Evolutionary conservation across 2,888 invertebrate species (phyloP), one percentile per base, ranked within the genome.

Genomic region (Magallana nippona): DNA sequence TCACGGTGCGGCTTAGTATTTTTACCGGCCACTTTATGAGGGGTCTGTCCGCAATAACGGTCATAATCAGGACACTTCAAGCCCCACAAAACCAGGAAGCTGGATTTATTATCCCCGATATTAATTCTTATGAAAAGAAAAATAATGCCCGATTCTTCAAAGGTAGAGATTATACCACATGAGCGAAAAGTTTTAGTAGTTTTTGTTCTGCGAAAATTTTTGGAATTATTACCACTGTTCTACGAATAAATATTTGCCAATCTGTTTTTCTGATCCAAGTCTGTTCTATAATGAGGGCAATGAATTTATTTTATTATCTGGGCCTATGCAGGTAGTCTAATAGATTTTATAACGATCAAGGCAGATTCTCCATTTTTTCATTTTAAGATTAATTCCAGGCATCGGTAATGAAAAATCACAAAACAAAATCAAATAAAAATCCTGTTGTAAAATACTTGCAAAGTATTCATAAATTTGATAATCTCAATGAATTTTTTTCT

Each of bases 181-280:
- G 71, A 71, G 32, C 71, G 22, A 27, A 32, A 27, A 22, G 32
- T 71, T 71, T 71, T 32, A 71, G 32, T 71, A 22, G 27, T 71
- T 71, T 71, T 71, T 71, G 71, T 71, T 71, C 71, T 71, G 71
- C 27, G 71, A 27, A 71, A 71, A 71, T 71, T 71, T 27, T 71
- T 22, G 71, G 71, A 22, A 71, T 27, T 27, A 71, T 71, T 27
- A 71, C 71, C 27, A 32, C 71, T 71, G 71, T 32, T 27, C 71
- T 71, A 27, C 71, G 27, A 71, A 71, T 71, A 71, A 71, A 71
- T 71, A 71, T 71, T 71, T 71, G 71, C 71, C 71, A 27, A 71
- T 71, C 71, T 71, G 71, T 71, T 71, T 71, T 60, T 60, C 60
- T 60, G 10, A 19, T 60, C 19, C 17, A 60, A 60, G 60, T 11